Conservation (phyloP, 37 sponge, comb jelly and placozoan species). For the Cliona cf. orientalis region DNA sequence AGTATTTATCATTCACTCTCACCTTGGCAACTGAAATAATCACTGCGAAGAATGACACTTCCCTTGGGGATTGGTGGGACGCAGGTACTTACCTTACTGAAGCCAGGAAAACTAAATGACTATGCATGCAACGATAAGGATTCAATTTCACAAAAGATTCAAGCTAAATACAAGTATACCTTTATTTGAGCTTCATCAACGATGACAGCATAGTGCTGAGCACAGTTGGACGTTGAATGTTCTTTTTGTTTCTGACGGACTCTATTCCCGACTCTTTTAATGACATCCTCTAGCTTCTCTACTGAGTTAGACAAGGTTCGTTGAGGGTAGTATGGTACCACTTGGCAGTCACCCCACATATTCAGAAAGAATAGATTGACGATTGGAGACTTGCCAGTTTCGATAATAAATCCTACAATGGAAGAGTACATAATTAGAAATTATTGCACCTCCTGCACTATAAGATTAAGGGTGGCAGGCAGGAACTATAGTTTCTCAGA, state of each 20-base stretch:
- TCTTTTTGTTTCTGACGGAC: background rate
- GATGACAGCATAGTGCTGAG: conserved; percentile 26
- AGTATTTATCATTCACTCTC: background rate
- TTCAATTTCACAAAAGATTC: background rate
- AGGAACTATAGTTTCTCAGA: too few relatives aligned
- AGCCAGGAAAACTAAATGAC: conserved; percentile 32
- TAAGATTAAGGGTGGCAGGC: background rate
- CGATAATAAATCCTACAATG: conserved; percentile 8
- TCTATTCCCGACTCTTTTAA: background rate
- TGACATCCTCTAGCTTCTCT: conserved; percentile 5
- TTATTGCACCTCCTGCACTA: background rate
- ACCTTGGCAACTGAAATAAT: conserved; percentile 59
- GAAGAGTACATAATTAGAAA: too few relatives aligned
- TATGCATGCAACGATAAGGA: background rate
- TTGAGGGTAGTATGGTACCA: conserved; percentile 34
- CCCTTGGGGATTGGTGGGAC: background rate
- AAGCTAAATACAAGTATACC: background rate
- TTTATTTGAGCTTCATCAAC: background rate
- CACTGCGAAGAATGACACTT: conserved; percentile 20
- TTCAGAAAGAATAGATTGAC: conserved; percentile 40
- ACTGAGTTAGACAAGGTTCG: background rate
- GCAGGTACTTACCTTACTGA: background rate
- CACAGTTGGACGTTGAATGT: background rate
- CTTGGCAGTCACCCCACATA: conserved; percentile 42
- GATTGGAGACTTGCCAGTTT: conserved; percentile 14